Evolutionary conservation across 1,140 invertebrate genomes (phyloP).

Genomic region (Drosophila obscura): DNA sequence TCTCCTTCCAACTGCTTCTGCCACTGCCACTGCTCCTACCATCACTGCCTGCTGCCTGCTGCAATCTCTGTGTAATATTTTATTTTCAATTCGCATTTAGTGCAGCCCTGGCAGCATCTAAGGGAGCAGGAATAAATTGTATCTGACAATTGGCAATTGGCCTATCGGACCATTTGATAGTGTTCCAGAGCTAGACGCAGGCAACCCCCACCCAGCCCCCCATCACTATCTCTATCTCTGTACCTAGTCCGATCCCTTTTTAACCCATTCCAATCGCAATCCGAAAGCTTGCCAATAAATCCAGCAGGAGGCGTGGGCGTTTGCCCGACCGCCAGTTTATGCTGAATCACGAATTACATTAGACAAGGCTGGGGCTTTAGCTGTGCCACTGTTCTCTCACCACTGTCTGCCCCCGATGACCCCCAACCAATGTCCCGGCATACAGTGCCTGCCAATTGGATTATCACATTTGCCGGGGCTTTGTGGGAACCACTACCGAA

Average conservation of each 20-base stretch:
- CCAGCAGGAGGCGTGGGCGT: slow-evolving; percentile 21
- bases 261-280: slow-evolving; percentile 12
- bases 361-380: slow-evolving; percentile 49
- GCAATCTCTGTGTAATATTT: slow-evolving; percentile 81
- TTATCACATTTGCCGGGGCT: slow-evolving; percentile 59
- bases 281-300: slow-evolving; percentile 64
- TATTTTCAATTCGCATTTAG: slow-evolving; percentile 83
- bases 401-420: not conserved
- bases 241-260: not conserved
- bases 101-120: slow-evolving; percentile 75
- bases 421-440: slow-evolving; percentile 1
- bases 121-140: slow-evolving; percentile 79
- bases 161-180: slow-evolving; percentile 80
- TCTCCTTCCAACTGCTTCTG: slow-evolving; percentile 13
- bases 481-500: not conserved
- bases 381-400: slow-evolving; percentile 26
- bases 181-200: slow-evolving; percentile 48
- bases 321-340: slow-evolving; percentile 59
- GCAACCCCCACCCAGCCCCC: not conserved
- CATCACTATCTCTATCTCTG: not conserved
- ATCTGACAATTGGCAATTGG: slow-evolving; percentile 82
- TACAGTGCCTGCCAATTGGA: slow-evolving; percentile 67
- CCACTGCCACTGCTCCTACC: slow-evolving; percentile 15
- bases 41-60: slow-evolving; percentile 1
- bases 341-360: slow-evolving; percentile 82